phyloP scores from a whole-genome alignment of 2,888 invertebrate species.

The Conops quadrifasciatus region DNA sequence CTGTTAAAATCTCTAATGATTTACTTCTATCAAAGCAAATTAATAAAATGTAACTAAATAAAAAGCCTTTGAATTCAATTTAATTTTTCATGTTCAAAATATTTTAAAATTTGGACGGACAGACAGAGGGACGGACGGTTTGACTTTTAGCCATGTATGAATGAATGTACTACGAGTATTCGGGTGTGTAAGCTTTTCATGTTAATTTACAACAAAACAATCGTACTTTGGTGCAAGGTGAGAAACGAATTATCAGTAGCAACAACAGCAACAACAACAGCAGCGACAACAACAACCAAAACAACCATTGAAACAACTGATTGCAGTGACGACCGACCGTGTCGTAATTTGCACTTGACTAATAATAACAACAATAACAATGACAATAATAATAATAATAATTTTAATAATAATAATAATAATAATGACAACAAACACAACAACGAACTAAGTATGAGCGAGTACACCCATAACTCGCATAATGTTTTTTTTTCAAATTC shows the following conservation, averaged over 20 bases:
- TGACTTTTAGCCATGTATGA: too few species aligned
- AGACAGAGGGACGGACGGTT: too few species aligned
- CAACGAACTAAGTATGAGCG: background rate
- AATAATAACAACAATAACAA: background rate
- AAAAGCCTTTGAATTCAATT: too few species aligned
- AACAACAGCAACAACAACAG: background rate
- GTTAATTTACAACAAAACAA: too few species aligned
- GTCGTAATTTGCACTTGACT: background rate
- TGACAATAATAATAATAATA: background rate
- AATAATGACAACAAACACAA: constrained; percentile 7
- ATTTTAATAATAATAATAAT: background rate
- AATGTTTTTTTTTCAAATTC: background rate
- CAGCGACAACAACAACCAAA: constrained; percentile 29
- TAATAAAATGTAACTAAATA: too few species aligned
- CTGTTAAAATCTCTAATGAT: too few species aligned
- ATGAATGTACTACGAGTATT: too few species aligned
- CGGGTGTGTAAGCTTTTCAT: too few species aligned
- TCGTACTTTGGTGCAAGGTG: too few species aligned
- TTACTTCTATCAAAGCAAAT: too few species aligned
- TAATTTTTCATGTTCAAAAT: too few species aligned
- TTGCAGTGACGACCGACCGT: background rate
- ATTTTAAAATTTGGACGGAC: too few species aligned
- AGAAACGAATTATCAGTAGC: background rate
- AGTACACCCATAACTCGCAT: background rate
- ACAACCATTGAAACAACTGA: constrained; percentile 25